Base-by-base conservation (phyloP, 2,113 vertebrate genomes). In the Thinocorus orbignyianus region DNA sequence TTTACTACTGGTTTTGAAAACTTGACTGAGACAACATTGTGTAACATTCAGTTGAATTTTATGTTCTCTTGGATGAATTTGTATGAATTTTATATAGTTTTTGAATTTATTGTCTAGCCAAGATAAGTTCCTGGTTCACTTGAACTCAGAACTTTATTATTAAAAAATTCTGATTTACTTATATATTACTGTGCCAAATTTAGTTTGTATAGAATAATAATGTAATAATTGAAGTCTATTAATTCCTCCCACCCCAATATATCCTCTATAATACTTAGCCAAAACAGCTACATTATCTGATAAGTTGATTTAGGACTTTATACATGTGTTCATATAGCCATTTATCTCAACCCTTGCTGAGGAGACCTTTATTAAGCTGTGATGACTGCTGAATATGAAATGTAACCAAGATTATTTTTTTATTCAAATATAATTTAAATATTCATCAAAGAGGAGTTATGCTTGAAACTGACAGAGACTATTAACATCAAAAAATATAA, bases 381-480 rank as follows among this genome's bases (percentile, higher is more conserved):
- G 98, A 98, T 98, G 97, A 98, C 98, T 98, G 97, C 97, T 97
- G 98, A 98, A 98, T 98, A 97, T 97, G 96, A 98, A 98, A 98
- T 98, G 97, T 98, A 98, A 98, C 98, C 96, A 98, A 98, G 97
- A 98, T 98, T 98, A 98, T 98, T 98, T 98, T 98, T 98, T 98
- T 98, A 98, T 98, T 98, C 98, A 98, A 98, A 98, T 98, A 98
- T 97, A 98, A 98, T 98, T 98, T 98, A 98, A 98, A 98, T 98
- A 98, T 98, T 98, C 98, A 98, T 98, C 98, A 98, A 98, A 98
- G 98, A 96, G 82, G 93, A 98, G 97, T 98, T 98, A 97, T 98
- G 97, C 97, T 98, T 97, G 97, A 98, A 98, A 98, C 97, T 98
- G 98, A 98, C 98, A 98, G 98, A 98, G 96, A 97, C 97, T 98